phyloP scores from a whole-genome alignment of 2,113 vertebrate genomes.

The Ochotona curzoniae region DNA sequence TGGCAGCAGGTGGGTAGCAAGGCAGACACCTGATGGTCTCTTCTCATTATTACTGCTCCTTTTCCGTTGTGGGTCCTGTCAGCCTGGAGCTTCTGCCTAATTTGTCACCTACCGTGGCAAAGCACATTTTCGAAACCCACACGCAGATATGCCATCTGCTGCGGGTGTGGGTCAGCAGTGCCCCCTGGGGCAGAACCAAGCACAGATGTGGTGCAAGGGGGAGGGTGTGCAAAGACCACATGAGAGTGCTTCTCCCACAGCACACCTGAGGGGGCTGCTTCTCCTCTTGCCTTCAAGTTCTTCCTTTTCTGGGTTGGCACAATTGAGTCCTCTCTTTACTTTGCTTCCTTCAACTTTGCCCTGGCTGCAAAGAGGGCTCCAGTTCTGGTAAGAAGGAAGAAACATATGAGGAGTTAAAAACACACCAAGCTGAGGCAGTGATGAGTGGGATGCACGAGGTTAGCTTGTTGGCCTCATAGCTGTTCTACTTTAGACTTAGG shows the following conservation, averaged over 20 bases:
- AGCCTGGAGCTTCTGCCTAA: not conserved
- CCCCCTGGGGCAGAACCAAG: not conserved
- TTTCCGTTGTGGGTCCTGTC: not conserved
- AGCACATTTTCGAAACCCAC: not conserved
- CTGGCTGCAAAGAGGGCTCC: not conserved
- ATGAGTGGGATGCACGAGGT: not conserved
- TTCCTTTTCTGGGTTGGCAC: not conserved
- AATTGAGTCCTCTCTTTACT: not conserved
- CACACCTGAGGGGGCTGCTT: not conserved
- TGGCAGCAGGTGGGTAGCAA: not conserved
- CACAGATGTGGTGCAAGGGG: accelerated
- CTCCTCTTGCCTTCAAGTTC: not conserved
- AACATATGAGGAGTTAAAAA: not conserved
- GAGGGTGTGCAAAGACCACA: accelerated
- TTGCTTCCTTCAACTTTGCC: conserved; percentile 8
- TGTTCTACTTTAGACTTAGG: not conserved
- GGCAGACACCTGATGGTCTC: not conserved
- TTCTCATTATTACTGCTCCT: not conserved
- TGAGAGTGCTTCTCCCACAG: not conserved
- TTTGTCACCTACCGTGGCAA: not conserved
- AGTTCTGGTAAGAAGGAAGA: not conserved
- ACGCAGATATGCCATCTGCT: not conserved
- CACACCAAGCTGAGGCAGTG: not conserved
- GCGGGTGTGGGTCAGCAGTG: not conserved
- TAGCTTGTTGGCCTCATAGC: not conserved